Percentiles rank a stretch among this genome's conserved stretches.
phyloP scores from a whole-genome alignment of 2,888 invertebrate genomes.

The Ganaspis brasiliensis region DNA sequence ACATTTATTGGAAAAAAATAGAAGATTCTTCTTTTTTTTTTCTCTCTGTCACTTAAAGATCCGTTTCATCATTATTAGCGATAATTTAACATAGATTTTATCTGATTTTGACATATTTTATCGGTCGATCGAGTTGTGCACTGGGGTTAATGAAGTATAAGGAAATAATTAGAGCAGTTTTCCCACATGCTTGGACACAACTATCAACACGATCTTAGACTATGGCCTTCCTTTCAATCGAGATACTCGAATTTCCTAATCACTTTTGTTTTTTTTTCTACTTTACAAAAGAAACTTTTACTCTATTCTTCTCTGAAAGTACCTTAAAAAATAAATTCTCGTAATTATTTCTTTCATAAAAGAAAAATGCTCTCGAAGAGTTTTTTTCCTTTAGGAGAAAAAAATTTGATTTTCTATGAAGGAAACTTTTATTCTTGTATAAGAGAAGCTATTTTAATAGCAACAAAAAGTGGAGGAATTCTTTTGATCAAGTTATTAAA shows the following conservation, averaged over 20 bases:
- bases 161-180: constrained; percentile 4
- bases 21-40: no score
- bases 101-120: background rate
- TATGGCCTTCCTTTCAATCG: background rate
- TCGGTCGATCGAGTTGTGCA: constrained; percentile 29
- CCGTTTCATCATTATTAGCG: no score
- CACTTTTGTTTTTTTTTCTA: background rate
- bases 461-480: no score
- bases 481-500: background rate
- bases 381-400: no score
- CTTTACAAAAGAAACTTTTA: background rate
- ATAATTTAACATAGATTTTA: background rate
- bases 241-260: background rate
- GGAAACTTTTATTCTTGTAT: no score
- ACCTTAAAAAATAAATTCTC: no score
- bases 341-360: no score
- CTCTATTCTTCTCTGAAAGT: background rate
- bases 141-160: constrained; percentile 3
- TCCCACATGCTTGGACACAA: background rate
- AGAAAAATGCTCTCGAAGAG: background rate
- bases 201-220: background rate
- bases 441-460: no score
- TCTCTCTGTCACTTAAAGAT: no score
- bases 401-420: no score
- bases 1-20: no score